phyloP scores from a whole-genome alignment of 1,140 invertebrate genomes.

The Latrodectus geometricus region DNA sequence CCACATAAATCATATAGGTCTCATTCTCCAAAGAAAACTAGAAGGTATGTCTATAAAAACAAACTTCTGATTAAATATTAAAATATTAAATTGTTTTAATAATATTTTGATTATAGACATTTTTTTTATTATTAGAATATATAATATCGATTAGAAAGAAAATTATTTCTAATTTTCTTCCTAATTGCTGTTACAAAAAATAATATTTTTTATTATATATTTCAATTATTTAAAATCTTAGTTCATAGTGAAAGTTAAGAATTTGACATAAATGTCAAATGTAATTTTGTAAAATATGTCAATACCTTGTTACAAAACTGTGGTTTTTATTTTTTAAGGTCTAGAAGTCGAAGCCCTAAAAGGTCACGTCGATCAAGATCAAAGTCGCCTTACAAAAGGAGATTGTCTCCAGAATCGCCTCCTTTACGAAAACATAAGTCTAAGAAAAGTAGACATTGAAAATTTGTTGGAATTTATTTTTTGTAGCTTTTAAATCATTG shows the following conservation, averaged over 20 bases:
- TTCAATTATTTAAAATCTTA: no score
- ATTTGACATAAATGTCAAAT: no score
- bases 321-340: conserved; percentile 56
- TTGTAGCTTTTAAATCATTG: conserved; percentile 22
- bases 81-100: no score
- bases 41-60: conserved; percentile 9
- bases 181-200: no score
- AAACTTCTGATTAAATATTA: no score
- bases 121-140: no score
- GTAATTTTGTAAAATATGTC: not conserved
- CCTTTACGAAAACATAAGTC: conserved; percentile 62
- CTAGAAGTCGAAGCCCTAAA: conserved; percentile 63
- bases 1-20: conserved; percentile 58
- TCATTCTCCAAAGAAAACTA: conserved; percentile 48
- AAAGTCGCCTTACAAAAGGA: conserved; percentile 65
- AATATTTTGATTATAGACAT: no score
- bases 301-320: conserved; percentile 9
- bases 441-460: conserved; percentile 62
- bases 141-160: no score
- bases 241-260: no score
- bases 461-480: conserved; percentile 1
- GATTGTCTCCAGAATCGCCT: conserved; percentile 64
- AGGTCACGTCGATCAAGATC: conserved; percentile 64
- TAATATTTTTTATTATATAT: no score
- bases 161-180: no score